Base-by-base conservation (phyloP, 2,888 invertebrate species). In the Drosophila acutilabella region DNA sequence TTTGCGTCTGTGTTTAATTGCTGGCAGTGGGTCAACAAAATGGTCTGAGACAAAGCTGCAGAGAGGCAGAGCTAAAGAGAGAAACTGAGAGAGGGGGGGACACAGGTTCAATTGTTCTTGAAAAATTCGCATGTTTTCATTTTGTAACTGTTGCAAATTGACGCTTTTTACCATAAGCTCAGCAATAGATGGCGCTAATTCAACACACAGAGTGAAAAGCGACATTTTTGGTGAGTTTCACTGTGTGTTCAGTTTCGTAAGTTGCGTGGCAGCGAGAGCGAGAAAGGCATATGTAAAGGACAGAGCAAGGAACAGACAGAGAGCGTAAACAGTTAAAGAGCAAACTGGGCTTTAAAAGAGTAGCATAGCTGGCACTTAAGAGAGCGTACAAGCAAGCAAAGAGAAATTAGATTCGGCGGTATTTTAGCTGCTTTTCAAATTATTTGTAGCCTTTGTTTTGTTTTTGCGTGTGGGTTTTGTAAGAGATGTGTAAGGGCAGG, bases 1-100 rank as follows among this genome's bases (percentile, higher is more conserved):
- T 74, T 66, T 66, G 62, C 60, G 68, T 61, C 78, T 76, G 76
- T 64, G 67, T 64, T 75, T 75, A 75, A 75, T 75, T 77, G 75
- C 64, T 60, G 78, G 40, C 77, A 73, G 62, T 67, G 67, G 74
- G 73, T 73, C 74, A 73, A 51, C 51, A 76, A 71, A 71, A 62
- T 71, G 76, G 42, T 26, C 45, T 41, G 51, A 16, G 59, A 60
- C 50, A 14, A 45, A 44, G 16, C 26, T 23, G 33, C 11, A 1
- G 14, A 6, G 8, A 1, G 2, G n/a, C 2, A 2, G 40, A 23
- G n/a, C 0, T 13, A 36, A 36, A 4, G 2, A 8, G 0, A 0
- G 3, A 11, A 2, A 7, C 7, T 16, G n/a, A 8, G 6, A 2
- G 4, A 16, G 5, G 7, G 50, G 7, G 20, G 50, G 7, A 14